Evolutionary conservation across 2,113 vertebrate genomes (phyloP).

Genomic region (Limanda limanda): DNA sequence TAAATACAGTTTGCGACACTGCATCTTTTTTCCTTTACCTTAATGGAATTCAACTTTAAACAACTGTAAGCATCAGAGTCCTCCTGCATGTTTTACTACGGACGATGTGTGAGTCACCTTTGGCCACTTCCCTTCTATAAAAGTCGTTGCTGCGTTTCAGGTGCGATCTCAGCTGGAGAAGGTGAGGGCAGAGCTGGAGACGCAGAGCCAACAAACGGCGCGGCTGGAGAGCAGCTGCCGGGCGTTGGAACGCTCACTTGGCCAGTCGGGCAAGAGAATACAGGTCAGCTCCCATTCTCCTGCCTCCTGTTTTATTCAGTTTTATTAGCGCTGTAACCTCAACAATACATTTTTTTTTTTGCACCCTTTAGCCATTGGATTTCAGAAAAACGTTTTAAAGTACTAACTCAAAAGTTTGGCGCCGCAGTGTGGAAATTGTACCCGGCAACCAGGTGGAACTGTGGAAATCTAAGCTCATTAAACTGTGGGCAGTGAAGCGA

Average conservation of each 20-base stretch:
- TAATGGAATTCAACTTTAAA: no score
- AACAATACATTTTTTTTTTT: no score
- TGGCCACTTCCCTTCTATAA: background rate
- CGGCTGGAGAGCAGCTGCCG: slow-evolving; percentile 91
- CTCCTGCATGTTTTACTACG: background rate
- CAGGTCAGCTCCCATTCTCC: slow-evolving; percentile 81
- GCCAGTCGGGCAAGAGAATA: slow-evolving; percentile 88
- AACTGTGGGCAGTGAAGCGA: slow-evolving; percentile 49
- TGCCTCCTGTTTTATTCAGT: background rate
- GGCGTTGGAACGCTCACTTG: slow-evolving; percentile 90
- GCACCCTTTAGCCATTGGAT: background rate
- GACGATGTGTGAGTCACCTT: background rate
- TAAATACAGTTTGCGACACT: no score
- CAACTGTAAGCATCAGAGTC: background rate
- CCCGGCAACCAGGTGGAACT: slow-evolving; percentile 41
- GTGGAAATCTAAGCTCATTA: slow-evolving; percentile 62
- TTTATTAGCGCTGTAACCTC: no score
- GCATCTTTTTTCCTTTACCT: no score
- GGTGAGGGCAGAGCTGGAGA: slow-evolving; percentile 87
- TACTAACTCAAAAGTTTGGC: slow-evolving; percentile 9
- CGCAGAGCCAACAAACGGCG: slow-evolving; percentile 89
- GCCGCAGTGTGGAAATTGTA: background rate
- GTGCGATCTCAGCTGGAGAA: slow-evolving; percentile 86
- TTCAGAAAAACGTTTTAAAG: background rate
- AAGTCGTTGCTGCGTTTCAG: slow-evolving; percentile 40